These are phyloP conservation scores for Caretta caretta DNA, from an alignment of 2,113 vertebrate genomes.

Conservation along the genomic window DNA sequence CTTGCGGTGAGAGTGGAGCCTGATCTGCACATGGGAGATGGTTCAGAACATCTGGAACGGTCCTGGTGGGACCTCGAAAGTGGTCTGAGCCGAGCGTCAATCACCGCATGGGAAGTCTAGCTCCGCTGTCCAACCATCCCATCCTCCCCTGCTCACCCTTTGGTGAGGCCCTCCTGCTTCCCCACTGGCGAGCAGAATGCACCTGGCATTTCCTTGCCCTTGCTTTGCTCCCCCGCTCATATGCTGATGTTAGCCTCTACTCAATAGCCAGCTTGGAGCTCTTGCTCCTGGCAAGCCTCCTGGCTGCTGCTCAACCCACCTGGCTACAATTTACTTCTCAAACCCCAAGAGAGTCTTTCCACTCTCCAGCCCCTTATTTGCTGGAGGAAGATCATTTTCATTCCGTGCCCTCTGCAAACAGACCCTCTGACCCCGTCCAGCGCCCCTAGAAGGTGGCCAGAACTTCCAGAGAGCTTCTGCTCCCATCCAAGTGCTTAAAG, in stretches of 20 bases:
- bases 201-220: background rate
- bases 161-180: background rate
- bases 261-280: background rate
- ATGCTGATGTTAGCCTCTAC: background rate
- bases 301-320: background rate
- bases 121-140: background rate
- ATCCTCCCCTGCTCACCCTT: too few relatives aligned
- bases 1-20: background rate
- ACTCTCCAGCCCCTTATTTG: background rate
- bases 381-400: background rate
- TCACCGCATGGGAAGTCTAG: background rate
- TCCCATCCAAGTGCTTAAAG: background rate
- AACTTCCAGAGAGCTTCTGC: background rate
- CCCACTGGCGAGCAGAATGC: background rate
- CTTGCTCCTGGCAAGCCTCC: background rate
- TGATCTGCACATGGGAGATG: background rate
- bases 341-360: background rate
- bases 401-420: background rate
- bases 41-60: background rate
- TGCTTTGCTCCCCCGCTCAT: background rate
- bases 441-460: background rate
- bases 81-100: background rate
- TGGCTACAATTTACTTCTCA: background rate
- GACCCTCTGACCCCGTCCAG: background rate
- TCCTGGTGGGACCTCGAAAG: background rate